phyloP scores from a whole-genome alignment of 2,888 invertebrate genomes.

The Ectemnius lituratus region DNA sequence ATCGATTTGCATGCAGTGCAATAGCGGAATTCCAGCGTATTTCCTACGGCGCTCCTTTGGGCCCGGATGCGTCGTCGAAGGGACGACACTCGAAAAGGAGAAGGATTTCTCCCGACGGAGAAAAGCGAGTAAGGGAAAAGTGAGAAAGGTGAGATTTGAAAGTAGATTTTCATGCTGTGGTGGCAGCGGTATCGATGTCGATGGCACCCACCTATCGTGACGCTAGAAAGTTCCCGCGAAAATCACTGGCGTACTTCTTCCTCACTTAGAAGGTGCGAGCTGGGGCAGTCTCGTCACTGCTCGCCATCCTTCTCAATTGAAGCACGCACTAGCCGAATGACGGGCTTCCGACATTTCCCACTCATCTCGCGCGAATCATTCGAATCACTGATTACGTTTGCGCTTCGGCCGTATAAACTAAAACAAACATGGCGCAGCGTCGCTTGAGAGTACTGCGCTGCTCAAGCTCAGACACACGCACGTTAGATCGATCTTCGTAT shows the following conservation, averaged over 20 bases:
- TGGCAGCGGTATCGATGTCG: slow-evolving; percentile 40
- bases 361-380: slow-evolving; percentile 55
- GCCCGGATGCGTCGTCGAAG: too few species aligned
- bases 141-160: slow-evolving; percentile 44
- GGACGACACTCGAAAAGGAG: slow-evolving; percentile 39
- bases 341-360: slow-evolving; percentile 43
- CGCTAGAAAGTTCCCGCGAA: slow-evolving; percentile 69
- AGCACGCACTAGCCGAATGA: slow-evolving; percentile 45
- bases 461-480: slow-evolving; percentile 20
- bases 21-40: slow-evolving; percentile 41
- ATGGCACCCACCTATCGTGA: slow-evolving; percentile 53
- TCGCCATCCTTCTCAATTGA: slow-evolving; percentile 67
- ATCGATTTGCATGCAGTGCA: slow-evolving; percentile 65
- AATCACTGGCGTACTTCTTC: slow-evolving; percentile 47
- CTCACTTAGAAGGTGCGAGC: slow-evolving; percentile 9
- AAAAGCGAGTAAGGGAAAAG: too few species aligned
- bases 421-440: slow-evolving; percentile 76
- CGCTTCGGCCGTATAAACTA: slow-evolving; percentile 72
- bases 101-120: neutral
- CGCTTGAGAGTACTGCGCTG: slow-evolving; percentile 56
- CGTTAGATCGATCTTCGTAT: too few species aligned
- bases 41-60: slow-evolving; percentile 3
- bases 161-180: slow-evolving; percentile 58
- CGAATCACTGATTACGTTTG: slow-evolving; percentile 62
- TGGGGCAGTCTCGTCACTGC: slow-evolving; percentile 30